A percentile compares a stretch with the other conserved stretches of the same genome.
phyloP scores from a whole-genome alignment of 2,888 invertebrate genomes.

The Serripes groenlandicus region DNA sequence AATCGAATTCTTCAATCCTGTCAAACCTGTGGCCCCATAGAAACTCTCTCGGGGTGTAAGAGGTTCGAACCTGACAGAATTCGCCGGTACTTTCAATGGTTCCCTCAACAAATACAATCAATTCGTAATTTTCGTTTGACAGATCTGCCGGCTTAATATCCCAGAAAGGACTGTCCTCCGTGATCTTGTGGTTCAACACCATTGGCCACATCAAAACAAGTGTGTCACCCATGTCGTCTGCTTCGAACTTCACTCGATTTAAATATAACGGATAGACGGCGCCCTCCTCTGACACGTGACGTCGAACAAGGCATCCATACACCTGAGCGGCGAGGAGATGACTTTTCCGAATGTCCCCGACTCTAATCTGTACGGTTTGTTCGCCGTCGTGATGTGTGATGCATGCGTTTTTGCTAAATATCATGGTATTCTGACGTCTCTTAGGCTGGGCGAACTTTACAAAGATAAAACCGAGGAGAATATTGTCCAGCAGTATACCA shows the following conservation, averaged over 20 bases:
- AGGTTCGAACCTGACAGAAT: constrained; percentile 87
- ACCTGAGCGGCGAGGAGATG: constrained; percentile 89
- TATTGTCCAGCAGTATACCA: constrained; percentile 92
- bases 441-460: constrained; percentile 98
- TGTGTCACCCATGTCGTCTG: constrained; percentile 93
- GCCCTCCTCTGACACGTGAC: constrained; percentile 76
- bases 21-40: constrained; percentile 84
- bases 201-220: constrained; percentile 99
- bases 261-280: constrained; percentile 89
- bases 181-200: constrained; percentile 97
- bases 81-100: constrained; percentile 93
- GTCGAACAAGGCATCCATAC: constrained; percentile 77
- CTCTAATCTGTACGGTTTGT: constrained; percentile 81
- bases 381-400: constrained; percentile 89
- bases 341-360: constrained; percentile 86
- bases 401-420: constrained; percentile 96
- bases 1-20: constrained; percentile 78
- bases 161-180: constrained; percentile 95
- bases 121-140: constrained; percentile 92
- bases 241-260: constrained; percentile 95
- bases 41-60: constrained; percentile 86
- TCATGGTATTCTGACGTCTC: constrained; percentile 94
- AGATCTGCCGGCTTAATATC: constrained; percentile 95
- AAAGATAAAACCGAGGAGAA: constrained; percentile 93
- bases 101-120: constrained; percentile 97